Evolutionary conservation across 2,797 vertebrate genomes (phyloP).

Genomic region (Urophycis tenuis): DNA sequence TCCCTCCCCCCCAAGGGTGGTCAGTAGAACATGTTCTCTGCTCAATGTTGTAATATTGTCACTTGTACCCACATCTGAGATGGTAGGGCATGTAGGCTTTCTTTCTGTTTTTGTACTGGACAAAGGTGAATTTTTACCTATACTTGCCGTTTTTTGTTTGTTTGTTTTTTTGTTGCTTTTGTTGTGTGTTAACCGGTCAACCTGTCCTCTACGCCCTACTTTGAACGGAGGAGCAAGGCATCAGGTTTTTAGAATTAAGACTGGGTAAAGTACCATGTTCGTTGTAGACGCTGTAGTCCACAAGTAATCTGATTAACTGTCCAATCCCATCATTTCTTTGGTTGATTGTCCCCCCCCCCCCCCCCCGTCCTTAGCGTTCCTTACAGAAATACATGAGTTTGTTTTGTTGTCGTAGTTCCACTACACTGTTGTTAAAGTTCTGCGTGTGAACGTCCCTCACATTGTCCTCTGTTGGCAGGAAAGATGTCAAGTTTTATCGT

Average conservation of each 20-base stretch:
- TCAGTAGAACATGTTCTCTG: conserved; percentile 58
- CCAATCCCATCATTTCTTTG: conserved; percentile 9
- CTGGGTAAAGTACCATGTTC: conserved; percentile 45
- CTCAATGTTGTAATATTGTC: conserved; percentile 43
- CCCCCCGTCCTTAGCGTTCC: not conserved
- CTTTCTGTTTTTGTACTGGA: conserved; percentile 64
- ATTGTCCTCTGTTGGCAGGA: not conserved
- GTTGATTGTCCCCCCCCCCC: conserved; percentile 4
- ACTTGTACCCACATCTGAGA: conserved; percentile 61
- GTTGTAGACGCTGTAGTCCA: conserved; percentile 34
- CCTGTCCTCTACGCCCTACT: conserved; percentile 51
- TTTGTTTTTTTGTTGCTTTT: conserved; percentile 11
- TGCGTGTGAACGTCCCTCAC: not conserved
- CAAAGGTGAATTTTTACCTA: conserved; percentile 78
- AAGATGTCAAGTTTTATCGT: conserved; percentile 1
- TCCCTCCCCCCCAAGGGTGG: conserved; percentile 32
- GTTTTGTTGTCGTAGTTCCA: not conserved
- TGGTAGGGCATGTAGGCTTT: conserved; percentile 63
- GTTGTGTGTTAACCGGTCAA: conserved; percentile 57
- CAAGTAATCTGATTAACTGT: conserved; percentile 31
- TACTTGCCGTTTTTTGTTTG: conserved; percentile 50
- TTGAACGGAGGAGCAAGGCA: conserved; percentile 53
- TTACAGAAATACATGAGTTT: not conserved
- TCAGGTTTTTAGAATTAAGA: conserved; percentile 55
- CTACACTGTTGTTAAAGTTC: conserved; percentile 28